phyloP scores from a whole-genome alignment of 2,888 invertebrate genomes.

The Elegia similella region DNA sequence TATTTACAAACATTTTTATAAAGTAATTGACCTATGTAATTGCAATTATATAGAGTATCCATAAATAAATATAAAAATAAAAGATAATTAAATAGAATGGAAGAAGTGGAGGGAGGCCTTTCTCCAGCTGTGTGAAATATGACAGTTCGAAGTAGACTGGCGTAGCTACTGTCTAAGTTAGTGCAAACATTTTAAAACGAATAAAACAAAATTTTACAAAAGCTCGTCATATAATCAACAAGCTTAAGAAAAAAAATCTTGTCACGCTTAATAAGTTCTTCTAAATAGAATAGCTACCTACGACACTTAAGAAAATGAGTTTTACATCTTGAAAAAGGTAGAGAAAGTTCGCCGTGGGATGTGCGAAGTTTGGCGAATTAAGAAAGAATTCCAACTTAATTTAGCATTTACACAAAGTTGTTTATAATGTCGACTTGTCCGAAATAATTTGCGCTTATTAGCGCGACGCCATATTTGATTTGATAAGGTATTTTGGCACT shows the following conservation, averaged over 20 bases:
- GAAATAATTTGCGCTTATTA: background rate
- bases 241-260: background rate
- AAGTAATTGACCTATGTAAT: no score
- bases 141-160: no score
- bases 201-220: no score
- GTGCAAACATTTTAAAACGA: no score
- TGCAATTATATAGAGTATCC: no score
- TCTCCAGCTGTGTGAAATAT: no score
- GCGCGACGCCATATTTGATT: background rate
- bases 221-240: background rate
- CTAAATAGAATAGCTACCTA: background rate
- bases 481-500: background rate
- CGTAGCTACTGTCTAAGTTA: no score
- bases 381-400: conserved; percentile 14
- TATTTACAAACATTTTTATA: no score
- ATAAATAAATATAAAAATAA: no score
- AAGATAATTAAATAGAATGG: no score
- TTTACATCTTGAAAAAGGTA: background rate
- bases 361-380: conserved; percentile 9
- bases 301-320: conserved; percentile 2
- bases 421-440: background rate
- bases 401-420: conserved; percentile 13
- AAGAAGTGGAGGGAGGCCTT: no score
- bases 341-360: background rate
- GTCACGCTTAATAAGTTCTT: background rate